Percentiles rank a stretch among this genome's conserved stretches.
phyloP scores from a whole-genome alignment of 2,888 invertebrate genomes.

The Callyntrura sp. region DNA sequence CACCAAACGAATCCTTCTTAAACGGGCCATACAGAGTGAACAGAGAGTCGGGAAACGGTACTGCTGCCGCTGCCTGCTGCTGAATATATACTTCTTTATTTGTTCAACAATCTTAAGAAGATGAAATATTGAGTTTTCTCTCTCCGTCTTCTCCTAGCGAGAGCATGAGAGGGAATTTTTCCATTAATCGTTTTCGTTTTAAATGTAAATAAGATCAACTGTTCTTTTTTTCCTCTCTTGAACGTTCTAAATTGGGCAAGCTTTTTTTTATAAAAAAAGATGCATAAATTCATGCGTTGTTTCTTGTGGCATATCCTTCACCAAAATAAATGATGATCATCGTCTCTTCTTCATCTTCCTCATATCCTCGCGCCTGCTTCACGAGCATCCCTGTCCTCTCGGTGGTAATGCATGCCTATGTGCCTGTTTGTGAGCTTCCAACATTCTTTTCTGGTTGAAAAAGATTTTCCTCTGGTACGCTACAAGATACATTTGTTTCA shows the following conservation, averaged over 20 bases:
- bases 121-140: conserved; percentile 73
- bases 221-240: conserved; percentile 6
- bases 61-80: conserved; percentile 6
- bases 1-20: not conserved
- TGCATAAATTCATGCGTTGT: not conserved
- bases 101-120: conserved; percentile 62
- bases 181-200: conserved; percentile 78
- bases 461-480: too few species aligned
- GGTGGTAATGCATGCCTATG: not conserved
- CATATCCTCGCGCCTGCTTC: not conserved
- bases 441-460: conserved; percentile 11
- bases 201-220: conserved; percentile 74
- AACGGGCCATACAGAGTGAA: not conserved
- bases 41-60: not conserved
- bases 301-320: not conserved
- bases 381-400: not conserved
- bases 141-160: not conserved
- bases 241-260: conserved; percentile 61
- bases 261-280: not conserved
- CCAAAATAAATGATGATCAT: conserved; percentile 34
- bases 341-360: conserved; percentile 19
- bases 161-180: conserved; percentile 16
- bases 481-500: not conserved
- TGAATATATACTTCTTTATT: conserved; percentile 24
- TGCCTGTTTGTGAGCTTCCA: not conserved